Conservation (phyloP, 2,797 vertebrate genomes). For the Halcyon chelicuti region DNA sequence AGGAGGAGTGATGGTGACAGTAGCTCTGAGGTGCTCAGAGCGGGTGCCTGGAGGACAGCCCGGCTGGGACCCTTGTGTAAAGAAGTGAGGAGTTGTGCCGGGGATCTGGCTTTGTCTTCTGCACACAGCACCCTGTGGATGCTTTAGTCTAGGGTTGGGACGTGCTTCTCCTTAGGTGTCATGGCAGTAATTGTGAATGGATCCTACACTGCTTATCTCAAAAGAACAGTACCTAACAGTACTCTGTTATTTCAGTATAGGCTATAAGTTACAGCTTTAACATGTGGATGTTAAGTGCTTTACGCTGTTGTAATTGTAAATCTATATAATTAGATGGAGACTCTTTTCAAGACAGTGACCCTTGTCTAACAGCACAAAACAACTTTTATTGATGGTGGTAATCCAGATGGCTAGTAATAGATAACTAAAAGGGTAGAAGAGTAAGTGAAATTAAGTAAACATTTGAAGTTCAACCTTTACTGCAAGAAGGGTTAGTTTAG, state of each 20-base stretch:
- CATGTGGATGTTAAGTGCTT: background rate
- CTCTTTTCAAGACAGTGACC: conserved; percentile 3
- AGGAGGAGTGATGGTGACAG: rapidly evolving
- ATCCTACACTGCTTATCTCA: background rate
- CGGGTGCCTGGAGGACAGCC: background rate
- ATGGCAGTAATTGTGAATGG: rapidly evolving
- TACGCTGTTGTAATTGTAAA: background rate
- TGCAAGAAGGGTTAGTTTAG: background rate
- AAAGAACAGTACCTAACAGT: rapidly evolving
- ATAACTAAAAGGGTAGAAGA: background rate
- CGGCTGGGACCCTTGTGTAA: rapidly evolving
- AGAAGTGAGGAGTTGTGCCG: rapidly evolving
- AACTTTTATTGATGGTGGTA: background rate
- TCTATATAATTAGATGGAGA: background rate
- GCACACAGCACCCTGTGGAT: rapidly evolving
- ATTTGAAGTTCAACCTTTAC: background rate
- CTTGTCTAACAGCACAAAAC: background rate
- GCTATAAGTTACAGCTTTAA: background rate
- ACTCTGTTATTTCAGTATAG: background rate
- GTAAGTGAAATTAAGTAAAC: conserved; percentile 12
- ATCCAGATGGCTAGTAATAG: background rate
- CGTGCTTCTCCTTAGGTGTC: rapidly evolving
- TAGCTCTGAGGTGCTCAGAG: background rate
- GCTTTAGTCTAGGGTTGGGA: background rate
- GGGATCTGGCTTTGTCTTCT: rapidly evolving